Percentiles rank a stretch among this genome's conserved stretches.
These are phyloP conservation scores for Sciurus vulgaris DNA, from an alignment of 2,797 vertebrate genomes.

Conservation along the genomic window DNA sequence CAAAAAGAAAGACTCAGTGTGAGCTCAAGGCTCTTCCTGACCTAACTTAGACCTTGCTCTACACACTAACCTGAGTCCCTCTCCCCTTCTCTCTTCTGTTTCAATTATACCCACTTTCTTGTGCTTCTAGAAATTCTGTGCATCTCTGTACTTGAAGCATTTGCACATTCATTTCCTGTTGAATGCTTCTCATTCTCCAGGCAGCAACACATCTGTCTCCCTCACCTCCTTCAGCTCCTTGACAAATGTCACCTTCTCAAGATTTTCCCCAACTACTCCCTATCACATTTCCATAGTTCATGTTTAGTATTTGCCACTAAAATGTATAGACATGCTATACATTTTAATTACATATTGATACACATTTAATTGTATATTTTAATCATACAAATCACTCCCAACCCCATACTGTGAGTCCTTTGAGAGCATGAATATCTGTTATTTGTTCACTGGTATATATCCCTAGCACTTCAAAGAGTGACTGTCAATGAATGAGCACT, in stretches of 20 bases:
- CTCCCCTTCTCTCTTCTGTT: not conserved
- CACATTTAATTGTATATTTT: too few relatives aligned
- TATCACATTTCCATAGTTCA: too few relatives aligned
- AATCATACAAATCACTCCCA: not conserved
- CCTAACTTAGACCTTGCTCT: not conserved
- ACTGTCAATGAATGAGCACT: not conserved
- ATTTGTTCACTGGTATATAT: not conserved
- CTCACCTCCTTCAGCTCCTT: not conserved
- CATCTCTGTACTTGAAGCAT: not conserved
- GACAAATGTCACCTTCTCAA: not conserved
- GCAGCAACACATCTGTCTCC: not conserved
- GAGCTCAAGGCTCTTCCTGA: not conserved
- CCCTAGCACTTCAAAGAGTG: not conserved
- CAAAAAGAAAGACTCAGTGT: not conserved
- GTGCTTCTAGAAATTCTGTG: not conserved
- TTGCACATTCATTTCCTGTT: not conserved
- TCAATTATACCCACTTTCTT: not conserved
- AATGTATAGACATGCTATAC: not conserved
- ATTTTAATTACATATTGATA: not conserved
- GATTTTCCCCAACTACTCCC: fast-evolving
- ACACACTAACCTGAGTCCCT: not conserved
- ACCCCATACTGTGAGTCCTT: not conserved
- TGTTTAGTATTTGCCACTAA: not conserved
- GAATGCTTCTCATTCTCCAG: not conserved
- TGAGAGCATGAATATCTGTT: not conserved